A percentile compares a stretch with the other conserved stretches of the same genome.
phyloP scores from a whole-genome alignment of 2,797 vertebrate species.

The Pangasius macronema region DNA sequence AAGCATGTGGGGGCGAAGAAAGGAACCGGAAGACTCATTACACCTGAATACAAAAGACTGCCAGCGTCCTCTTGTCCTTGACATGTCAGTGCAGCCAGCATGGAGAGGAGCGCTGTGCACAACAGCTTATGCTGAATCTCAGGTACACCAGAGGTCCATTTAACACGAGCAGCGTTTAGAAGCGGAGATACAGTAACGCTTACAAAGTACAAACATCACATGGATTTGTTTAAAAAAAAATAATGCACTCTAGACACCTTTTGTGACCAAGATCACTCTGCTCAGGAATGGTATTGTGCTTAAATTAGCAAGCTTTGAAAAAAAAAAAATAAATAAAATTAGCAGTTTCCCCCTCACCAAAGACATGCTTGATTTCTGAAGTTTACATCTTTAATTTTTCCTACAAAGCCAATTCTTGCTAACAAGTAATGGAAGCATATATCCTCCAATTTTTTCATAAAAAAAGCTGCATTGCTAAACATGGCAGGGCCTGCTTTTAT shows the following conservation, averaged over 20 bases:
- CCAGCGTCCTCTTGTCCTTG: conserved; percentile 54
- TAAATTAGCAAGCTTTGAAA: too few species aligned
- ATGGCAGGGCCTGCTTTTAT: background rate
- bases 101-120: conserved; percentile 23
- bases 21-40: conserved; percentile 50
- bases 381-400: background rate
- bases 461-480: background rate
- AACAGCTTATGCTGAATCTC: conserved; percentile 5
- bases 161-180: background rate
- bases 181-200: background rate
- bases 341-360: background rate
- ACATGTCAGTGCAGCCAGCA: conserved; percentile 39
- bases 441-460: background rate
- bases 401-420: background rate
- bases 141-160: background rate
- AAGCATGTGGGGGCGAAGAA: conserved; percentile 39
- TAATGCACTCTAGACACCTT: background rate
- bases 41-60: conserved; percentile 57
- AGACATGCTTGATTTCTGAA: background rate
- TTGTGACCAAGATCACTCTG: background rate
- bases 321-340: background rate
- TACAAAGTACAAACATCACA: background rate
- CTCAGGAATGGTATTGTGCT: background rate
- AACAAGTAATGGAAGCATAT: background rate
- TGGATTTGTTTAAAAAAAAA: background rate